Conservation (phyloP, 2,113 vertebrate species). For the Oryzias javanicus region DNA sequence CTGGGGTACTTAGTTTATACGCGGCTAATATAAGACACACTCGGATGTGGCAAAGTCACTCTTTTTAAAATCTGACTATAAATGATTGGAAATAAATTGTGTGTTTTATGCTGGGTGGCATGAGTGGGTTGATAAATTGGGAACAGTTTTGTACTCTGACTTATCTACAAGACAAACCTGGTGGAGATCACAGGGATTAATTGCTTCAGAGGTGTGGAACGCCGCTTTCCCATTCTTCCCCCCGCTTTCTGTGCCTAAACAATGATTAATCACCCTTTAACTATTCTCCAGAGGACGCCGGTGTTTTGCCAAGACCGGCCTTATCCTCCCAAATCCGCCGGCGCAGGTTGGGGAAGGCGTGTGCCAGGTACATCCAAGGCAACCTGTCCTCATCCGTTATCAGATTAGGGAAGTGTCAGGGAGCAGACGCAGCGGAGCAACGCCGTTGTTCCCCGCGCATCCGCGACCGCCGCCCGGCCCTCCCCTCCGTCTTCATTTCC, state of each 20-base stretch:
- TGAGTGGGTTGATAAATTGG: conserved; percentile 99
- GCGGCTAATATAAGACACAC: conserved; percentile 98
- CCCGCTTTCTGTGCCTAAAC: conserved; percentile 96
- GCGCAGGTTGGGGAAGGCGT: conserved; percentile 88
- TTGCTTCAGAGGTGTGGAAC: conserved; percentile 99
- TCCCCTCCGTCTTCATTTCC: conserved; percentile 13
- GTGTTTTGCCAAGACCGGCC: conserved; percentile 96
- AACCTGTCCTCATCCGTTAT: conserved; percentile 98
- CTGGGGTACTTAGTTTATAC: conserved; percentile 99
- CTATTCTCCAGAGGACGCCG: conserved; percentile 96
- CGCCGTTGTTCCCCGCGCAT: conserved; percentile 65
- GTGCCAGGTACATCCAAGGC: conserved; percentile 91
- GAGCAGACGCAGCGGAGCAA: conserved; percentile 79
- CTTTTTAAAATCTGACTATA: conserved; percentile 98
- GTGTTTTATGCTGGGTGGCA: conserved; percentile 99
- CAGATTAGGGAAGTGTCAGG: conserved; percentile 96
- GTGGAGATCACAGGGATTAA: conserved; percentile 99
- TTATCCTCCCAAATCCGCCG: conserved; percentile 97
- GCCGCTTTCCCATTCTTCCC: conserved; percentile 96
- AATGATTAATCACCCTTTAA: conserved; percentile 99
- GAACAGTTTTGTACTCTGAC: conserved; percentile 97
- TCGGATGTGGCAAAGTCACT: conserved; percentile 98
- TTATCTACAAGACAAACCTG: conserved; percentile 99
- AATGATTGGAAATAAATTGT: conserved; percentile 99
- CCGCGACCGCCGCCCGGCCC: conserved; percentile 31